These are phyloP conservation scores for Leptopilina clavipes DNA, from an alignment of 1,140 invertebrate species.

Conservation along the genomic window DNA sequence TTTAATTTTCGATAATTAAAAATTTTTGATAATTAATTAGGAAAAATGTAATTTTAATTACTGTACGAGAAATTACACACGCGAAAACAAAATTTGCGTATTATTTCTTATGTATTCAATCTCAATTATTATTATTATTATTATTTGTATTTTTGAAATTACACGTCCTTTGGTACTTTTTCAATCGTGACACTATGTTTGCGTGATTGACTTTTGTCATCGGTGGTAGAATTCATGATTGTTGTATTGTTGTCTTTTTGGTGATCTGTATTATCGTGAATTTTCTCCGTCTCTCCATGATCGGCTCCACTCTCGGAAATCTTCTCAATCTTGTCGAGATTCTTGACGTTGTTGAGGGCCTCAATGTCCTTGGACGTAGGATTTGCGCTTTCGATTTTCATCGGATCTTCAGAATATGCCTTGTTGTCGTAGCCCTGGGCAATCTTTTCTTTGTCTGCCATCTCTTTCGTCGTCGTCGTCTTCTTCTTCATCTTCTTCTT, in stretches of 20 bases:
- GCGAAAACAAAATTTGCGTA: too few species aligned
- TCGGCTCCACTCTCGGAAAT: constrained; percentile 33
- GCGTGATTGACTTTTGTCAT: neutral
- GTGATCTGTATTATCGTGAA: neutral
- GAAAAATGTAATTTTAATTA: too few species aligned
- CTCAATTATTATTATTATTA: too few species aligned
- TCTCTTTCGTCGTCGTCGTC: neutral
- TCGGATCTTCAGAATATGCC: constrained; percentile 18
- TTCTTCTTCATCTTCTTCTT: too few species aligned
- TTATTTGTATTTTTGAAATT: too few species aligned
- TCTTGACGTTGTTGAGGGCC: constrained; percentile 59
- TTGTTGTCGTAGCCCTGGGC: constrained; percentile 38
- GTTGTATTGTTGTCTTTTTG: neutral
- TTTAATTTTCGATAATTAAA: too few species aligned
- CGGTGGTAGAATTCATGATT: neutral
- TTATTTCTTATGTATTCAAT: too few species aligned
- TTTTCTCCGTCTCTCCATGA: constrained; percentile 44
- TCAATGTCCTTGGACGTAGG: constrained; percentile 45
- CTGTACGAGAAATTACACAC: too few species aligned
- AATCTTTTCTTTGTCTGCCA: constrained; percentile 39
- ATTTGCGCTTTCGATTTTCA: constrained; percentile 32
- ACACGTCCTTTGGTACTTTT: constrained; percentile 46
- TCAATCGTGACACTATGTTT: constrained; percentile 54
- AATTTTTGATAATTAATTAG: too few species aligned
- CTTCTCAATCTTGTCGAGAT: constrained; percentile 51